phyloP scores from a whole-genome alignment of 2,888 invertebrate species.

The Diogma glabrata region DNA sequence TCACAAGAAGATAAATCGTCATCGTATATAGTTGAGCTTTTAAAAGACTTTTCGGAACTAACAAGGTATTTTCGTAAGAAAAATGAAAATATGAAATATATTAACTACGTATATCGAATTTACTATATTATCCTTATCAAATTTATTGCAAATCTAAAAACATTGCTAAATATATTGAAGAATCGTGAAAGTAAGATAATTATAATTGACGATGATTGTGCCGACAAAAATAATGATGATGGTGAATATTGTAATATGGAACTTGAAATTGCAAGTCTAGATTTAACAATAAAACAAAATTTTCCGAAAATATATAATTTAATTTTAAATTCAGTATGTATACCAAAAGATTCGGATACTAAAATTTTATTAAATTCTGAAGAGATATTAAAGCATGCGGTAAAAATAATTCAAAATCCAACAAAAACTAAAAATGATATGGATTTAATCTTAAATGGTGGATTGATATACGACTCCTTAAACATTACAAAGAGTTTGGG shows the following conservation, averaged over 20 bases:
- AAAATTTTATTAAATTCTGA: constrained; percentile 20
- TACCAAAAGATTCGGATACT: constrained; percentile 14
- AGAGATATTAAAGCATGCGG: constrained; percentile 16
- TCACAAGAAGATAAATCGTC: no score
- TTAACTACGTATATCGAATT: no score
- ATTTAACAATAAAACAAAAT: constrained; percentile 19
- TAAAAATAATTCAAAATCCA: constrained; percentile 19
- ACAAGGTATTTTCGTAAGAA: no score
- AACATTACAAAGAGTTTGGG: constrained; percentile 25
- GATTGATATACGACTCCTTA: constrained; percentile 21
- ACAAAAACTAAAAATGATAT: constrained; percentile 13
- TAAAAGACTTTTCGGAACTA: no score
- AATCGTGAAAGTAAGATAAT: no score
- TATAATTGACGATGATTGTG: no score
- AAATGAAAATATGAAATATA: no score
- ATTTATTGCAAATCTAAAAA: no score
- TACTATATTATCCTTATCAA: no score
- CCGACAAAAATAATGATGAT: no score
- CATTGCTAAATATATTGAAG: no score
- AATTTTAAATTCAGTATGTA: constrained; percentile 13
- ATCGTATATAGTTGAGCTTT: no score
- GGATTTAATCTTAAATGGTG: constrained; percentile 19
- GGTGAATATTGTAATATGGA: constrained; percentile 14
- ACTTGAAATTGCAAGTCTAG: constrained; percentile 20
- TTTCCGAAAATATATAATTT: constrained; percentile 19